Evolutionary conservation across 2,888 invertebrate genomes (phyloP).

Genomic region (Calameuta pallipes): DNA sequence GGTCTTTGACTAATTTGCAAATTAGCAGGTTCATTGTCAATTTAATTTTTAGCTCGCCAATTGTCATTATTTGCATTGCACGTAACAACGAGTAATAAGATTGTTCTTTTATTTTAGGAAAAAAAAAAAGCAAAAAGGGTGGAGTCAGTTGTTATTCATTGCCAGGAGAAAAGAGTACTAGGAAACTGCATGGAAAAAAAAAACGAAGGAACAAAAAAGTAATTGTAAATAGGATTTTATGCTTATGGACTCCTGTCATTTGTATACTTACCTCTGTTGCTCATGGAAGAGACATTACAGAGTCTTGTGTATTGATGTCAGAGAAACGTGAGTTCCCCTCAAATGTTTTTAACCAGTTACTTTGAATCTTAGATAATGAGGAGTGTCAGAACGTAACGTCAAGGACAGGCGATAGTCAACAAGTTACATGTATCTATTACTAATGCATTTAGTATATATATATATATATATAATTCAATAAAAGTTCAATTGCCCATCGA

Average conservation of each 20-base stretch:
- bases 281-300: not conserved
- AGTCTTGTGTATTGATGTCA: not conserved
- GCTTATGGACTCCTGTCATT: not conserved
- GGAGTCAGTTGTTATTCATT: not conserved
- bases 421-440: not conserved
- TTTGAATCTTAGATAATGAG: not conserved
- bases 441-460: not conserved
- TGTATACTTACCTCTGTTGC: not conserved
- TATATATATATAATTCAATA: not conserved
- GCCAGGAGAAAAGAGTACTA: not conserved
- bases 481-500: no score
- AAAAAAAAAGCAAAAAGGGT: not conserved
- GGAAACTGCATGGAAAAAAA: not conserved
- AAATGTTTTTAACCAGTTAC: not conserved
- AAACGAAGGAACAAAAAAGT: not conserved
- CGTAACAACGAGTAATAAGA: not conserved
- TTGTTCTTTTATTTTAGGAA: not conserved
- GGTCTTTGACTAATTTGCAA: not conserved
- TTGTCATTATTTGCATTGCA: not conserved
- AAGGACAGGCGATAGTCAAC: not conserved
- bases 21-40: not conserved
- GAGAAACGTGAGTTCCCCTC: not conserved
- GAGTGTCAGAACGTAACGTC: not conserved
- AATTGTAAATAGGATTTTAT: not conserved
- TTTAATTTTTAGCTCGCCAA: not conserved